Percentiles rank a stretch among this genome's conserved stretches.
phyloP scores from a whole-genome alignment of 2,888 invertebrate species.

The Oxyteleia sp. region DNA sequence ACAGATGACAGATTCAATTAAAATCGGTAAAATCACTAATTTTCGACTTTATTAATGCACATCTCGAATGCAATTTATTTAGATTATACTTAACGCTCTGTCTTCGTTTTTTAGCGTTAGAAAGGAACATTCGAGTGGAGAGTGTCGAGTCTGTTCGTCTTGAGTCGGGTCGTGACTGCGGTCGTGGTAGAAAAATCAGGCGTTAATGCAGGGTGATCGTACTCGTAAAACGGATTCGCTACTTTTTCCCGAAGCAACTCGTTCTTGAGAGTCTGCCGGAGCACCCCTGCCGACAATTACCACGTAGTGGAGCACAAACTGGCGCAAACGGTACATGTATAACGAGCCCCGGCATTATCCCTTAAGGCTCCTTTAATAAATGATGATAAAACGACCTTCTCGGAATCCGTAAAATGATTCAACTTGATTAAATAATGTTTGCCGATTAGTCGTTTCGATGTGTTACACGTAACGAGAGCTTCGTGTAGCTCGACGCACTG shows the following conservation, averaged over 20 bases:
- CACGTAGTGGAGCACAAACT: conserved; percentile 55
- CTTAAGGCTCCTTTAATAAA: conserved; percentile 55
- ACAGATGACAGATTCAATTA: no score
- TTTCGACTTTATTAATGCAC: no score
- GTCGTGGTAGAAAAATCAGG: conserved; percentile 51
- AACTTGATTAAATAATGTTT: conserved; percentile 51
- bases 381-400: conserved; percentile 55
- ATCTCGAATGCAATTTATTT: conserved; percentile 4
- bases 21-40: no score
- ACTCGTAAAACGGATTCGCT: conserved; percentile 75
- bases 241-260: conserved; percentile 56
- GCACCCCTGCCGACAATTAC: conserved; percentile 59
- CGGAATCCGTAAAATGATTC: conserved; percentile 53
- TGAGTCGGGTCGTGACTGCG: conserved; percentile 24
- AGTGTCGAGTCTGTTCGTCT: conserved; percentile 8
- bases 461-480: not conserved
- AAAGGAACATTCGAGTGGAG: conserved; percentile 3
- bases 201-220: conserved; percentile 70
- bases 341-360: conserved; percentile 40
- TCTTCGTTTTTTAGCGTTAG: conserved; percentile 3
- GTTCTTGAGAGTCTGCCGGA: conserved; percentile 40
- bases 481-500: conserved; percentile 9
- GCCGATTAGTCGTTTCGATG: conserved; percentile 23
- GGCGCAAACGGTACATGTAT: conserved; percentile 50
- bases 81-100: not conserved